A percentile compares a stretch with the other conserved stretches of the same genome.
Conservation (phyloP, 2,888 invertebrate species). For the Autographa pulchrina region DNA sequence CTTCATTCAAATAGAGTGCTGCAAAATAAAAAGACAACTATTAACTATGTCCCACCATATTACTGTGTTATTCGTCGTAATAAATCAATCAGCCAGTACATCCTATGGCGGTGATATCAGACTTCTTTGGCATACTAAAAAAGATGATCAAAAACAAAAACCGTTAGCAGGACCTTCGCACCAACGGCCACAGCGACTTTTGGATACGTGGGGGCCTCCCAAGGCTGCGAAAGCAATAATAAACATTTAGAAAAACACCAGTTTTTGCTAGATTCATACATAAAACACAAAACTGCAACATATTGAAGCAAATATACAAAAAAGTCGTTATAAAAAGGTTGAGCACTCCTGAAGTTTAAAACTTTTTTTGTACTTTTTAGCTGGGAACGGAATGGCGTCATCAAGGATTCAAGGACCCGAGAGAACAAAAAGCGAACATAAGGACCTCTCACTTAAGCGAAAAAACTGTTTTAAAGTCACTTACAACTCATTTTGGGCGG, state of each 20-base stretch:
- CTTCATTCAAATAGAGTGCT: no score
- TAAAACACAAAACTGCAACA: slow-evolving; percentile 3
- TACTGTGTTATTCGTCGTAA: background rate
- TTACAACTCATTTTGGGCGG: background rate
- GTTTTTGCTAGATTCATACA: background rate
- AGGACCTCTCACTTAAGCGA: slow-evolving; percentile 15
- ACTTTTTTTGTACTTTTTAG: slow-evolving; percentile 44
- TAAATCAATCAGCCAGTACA: slow-evolving; percentile 1
- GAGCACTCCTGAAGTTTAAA: slow-evolving; percentile 24
- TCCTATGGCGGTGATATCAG: background rate
- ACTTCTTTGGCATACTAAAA: slow-evolving; percentile 34
- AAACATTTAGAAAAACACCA: background rate
- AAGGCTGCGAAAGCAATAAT: background rate
- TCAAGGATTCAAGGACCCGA: slow-evolving; percentile 54
- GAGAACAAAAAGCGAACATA: slow-evolving; percentile 24
- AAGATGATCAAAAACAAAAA: background rate
- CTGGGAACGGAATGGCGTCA: slow-evolving; percentile 60
- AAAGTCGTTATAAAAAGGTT: slow-evolving; percentile 33
- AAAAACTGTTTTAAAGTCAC: background rate
- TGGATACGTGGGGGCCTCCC: background rate
- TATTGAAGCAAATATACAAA: background rate
- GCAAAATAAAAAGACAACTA: no score
- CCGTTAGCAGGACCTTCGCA: background rate
- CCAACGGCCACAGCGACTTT: background rate
- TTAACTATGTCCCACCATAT: no score